Evolutionary conservation across 2,888 invertebrate species (phyloP).

Genomic region (Strigamia crassipes): DNA sequence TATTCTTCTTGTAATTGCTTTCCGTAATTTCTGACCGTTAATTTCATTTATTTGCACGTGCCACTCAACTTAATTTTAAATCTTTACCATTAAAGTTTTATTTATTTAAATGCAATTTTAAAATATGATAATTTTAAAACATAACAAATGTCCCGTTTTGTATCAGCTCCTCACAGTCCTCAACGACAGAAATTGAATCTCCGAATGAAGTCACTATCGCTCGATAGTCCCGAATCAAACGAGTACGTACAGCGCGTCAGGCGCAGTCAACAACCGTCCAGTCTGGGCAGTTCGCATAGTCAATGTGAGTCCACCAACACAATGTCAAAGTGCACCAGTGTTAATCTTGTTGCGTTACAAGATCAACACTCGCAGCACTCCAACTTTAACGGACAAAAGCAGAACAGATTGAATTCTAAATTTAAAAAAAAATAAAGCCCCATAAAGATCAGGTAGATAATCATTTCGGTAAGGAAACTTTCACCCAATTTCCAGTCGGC

Average conservation of each 20-base stretch:
- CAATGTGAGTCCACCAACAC: conserved; percentile 62
- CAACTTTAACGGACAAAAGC: too few species aligned
- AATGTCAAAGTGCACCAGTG: too few species aligned
- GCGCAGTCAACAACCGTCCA: conserved; percentile 61
- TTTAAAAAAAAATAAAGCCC: too few species aligned
- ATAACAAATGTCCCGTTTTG: background rate
- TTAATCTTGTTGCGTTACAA: too few species aligned
- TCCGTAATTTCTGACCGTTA: background rate
- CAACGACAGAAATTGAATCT: conserved; percentile 93
- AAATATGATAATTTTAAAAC: background rate
- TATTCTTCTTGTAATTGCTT: background rate
- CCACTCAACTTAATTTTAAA: background rate
- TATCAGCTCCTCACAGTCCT: conserved; percentile 90
- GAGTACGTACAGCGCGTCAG: conserved; percentile 79
- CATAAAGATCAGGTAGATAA: too few species aligned
- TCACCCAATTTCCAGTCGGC: too few species aligned
- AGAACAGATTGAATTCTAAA: too few species aligned
- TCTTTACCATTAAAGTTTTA: too few species aligned
- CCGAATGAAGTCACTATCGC: conserved; percentile 95
- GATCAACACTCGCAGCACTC: too few species aligned
- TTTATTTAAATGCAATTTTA: background rate
- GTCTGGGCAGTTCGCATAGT: conserved; percentile 66
- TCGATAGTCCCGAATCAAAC: conserved; percentile 93
- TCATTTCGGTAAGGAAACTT: too few species aligned
- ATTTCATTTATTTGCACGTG: background rate